Conservation (phyloP, 2,797 vertebrate genomes). For the Ceryle rudis region DNA sequence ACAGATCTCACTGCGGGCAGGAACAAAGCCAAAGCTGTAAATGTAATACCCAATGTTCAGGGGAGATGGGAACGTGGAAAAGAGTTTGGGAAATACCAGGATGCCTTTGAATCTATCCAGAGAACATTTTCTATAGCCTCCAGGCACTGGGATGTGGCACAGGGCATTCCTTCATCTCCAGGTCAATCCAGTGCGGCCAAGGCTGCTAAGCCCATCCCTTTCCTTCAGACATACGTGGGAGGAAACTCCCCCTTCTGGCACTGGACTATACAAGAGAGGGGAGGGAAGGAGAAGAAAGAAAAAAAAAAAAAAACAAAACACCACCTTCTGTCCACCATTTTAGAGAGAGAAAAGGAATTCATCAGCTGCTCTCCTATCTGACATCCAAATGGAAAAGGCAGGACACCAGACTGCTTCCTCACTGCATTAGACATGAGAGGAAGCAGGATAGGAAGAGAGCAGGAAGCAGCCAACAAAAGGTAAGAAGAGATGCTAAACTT, state of each 20-base stretch:
- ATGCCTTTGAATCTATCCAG: conserved; percentile 7
- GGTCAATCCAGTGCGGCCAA: background rate
- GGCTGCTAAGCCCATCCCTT: conserved; percentile 37
- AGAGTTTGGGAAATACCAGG: conserved; percentile 14
- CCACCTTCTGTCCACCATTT: conserved; percentile 21
- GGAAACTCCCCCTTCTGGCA: conserved; percentile 40
- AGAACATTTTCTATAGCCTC: conserved; percentile 14
- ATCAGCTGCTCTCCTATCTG: conserved; percentile 3
- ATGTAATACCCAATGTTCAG: conserved; percentile 46
- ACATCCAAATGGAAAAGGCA: conserved; percentile 6
- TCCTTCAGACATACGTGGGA: conserved; percentile 11
- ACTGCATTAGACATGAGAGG: background rate
- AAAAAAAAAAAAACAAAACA: background rate
- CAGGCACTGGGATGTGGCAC: background rate
- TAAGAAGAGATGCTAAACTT: conserved; percentile 48
- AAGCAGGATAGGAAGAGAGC: conserved; percentile 25
- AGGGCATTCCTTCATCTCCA: conserved; percentile 24
- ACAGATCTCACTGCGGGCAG: background rate
- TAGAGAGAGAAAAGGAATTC: conserved; percentile 18
- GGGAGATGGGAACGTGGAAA: conserved; percentile 31
- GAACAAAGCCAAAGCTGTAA: conserved; percentile 51
- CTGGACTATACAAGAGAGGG: background rate
- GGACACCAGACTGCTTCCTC: conserved; percentile 3
- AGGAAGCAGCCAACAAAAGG: conserved; percentile 38
- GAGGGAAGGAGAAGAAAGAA: conserved; percentile 18